Conservation (phyloP, 1,140 invertebrate species). For the Heliconius hermathena region DNA sequence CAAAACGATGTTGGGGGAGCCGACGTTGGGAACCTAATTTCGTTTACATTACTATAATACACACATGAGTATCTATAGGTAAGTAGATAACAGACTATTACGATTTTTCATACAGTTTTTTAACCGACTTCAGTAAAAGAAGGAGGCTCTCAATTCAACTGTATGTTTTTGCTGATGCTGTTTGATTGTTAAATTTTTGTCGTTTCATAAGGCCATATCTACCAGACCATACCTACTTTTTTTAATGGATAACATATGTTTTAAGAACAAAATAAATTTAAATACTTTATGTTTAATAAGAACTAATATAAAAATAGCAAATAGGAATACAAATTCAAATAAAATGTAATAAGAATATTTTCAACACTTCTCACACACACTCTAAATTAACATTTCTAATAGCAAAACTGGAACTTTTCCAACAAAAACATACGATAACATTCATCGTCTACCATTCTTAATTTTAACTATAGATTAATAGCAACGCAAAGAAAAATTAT, state of each 20-base stretch:
- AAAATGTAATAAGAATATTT: neutral
- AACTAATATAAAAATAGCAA: neutral
- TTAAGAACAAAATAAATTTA: too few species aligned
- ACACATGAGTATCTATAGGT: neutral
- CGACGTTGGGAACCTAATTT: neutral
- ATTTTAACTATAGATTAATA: conserved; percentile 15
- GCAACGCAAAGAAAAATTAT: conserved; percentile 6
- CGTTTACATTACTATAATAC: neutral
- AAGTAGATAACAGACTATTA: neutral
- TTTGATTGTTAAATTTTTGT: too few species aligned
- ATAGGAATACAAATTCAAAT: neutral
- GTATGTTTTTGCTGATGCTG: too few species aligned
- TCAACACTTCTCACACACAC: neutral
- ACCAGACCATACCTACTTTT: too few species aligned
- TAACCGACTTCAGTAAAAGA: too few species aligned
- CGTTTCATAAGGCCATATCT: too few species aligned
- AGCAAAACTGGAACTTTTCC: conserved; percentile 15
- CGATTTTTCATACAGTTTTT: too few species aligned
- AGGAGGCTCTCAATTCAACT: too few species aligned
- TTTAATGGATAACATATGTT: too few species aligned
- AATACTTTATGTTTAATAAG: neutral
- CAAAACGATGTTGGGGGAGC: neutral
- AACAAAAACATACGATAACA: conserved; percentile 5
- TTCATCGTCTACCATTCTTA: neutral
- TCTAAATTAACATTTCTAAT: neutral